These are phyloP conservation scores for Coronaproctus castanopsis DNA, from an alignment of 2,888 invertebrate species.

Conservation along the genomic window DNA sequence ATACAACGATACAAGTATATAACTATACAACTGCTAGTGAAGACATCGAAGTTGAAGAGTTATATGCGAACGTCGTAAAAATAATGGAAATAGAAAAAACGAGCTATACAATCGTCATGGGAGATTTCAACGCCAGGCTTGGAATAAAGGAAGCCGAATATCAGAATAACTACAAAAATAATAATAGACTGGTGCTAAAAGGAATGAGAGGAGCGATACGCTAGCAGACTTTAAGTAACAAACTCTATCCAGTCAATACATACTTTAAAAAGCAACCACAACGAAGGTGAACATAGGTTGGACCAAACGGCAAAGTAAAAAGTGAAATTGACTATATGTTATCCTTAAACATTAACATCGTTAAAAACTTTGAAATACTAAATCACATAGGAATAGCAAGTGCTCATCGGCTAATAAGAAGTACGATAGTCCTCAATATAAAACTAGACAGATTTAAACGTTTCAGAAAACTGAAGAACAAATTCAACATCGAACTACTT, in stretches of 20 bases:
- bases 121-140: neutral
- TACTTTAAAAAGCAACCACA: neutral
- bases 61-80: neutral
- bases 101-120: neutral
- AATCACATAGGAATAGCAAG: neutral
- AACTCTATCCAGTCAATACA: neutral
- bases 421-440: neutral
- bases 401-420: neutral
- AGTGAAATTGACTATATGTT: neutral
- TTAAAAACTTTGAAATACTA: neutral
- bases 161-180: neutral
- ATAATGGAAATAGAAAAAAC: neutral
- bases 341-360: neutral
- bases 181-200: neutral
- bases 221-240: neutral
- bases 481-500: neutral
- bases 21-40: neutral
- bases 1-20: neutral
- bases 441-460: neutral
- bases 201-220: no score
- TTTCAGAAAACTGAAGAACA: neutral
- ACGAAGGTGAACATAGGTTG: neutral
- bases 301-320: neutral
- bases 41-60: neutral
- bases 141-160: neutral